Percentiles rank a stretch among this genome's conserved stretches.
Conservation (phyloP, 2,797 vertebrate genomes). For the Sebastes melanostomus region DNA sequence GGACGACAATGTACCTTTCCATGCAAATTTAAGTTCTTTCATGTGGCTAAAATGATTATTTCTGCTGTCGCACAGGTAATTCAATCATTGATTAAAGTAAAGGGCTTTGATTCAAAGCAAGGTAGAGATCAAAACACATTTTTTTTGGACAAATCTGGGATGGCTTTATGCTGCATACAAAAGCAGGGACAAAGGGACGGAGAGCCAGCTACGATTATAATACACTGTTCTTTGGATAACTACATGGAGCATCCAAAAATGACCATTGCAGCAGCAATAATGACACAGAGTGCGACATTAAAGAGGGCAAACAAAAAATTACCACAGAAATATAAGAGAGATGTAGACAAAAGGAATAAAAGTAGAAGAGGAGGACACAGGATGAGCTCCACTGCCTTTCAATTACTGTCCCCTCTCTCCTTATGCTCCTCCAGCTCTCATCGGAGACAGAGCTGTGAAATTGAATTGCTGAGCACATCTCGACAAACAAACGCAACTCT, state of each 20-base stretch:
- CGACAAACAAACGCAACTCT: conserved; percentile 70
- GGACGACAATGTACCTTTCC: background rate
- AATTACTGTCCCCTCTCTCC: conserved; percentile 66
- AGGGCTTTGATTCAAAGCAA: conserved; percentile 46
- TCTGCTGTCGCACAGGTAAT: conserved; percentile 20
- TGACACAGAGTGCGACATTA: background rate
- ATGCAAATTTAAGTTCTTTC: background rate
- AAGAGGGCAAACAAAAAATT: conserved; percentile 13
- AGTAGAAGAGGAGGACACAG: conserved; percentile 28
- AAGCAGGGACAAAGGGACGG: conserved; percentile 10
- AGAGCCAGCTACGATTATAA: background rate
- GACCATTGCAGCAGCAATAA: background rate
- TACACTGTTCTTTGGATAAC: background rate
- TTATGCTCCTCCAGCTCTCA: conserved; percentile 55
- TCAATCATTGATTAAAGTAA: conserved; percentile 43
- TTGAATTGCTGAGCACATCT: conserved; percentile 77
- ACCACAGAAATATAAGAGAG: conserved; percentile 7
- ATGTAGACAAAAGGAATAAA: conserved; percentile 29
- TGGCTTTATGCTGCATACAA: conserved; percentile 17
- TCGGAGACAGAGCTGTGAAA: conserved; percentile 70
- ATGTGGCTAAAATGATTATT: conserved; percentile 33
- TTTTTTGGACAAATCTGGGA: conserved; percentile 32
- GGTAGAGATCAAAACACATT: conserved; percentile 33
- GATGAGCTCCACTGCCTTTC: conserved; percentile 73
- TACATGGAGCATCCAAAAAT: background rate